These are phyloP conservation scores for Orthosia gothica DNA, from an alignment of 2,888 invertebrate genomes.

Conservation along the genomic window DNA sequence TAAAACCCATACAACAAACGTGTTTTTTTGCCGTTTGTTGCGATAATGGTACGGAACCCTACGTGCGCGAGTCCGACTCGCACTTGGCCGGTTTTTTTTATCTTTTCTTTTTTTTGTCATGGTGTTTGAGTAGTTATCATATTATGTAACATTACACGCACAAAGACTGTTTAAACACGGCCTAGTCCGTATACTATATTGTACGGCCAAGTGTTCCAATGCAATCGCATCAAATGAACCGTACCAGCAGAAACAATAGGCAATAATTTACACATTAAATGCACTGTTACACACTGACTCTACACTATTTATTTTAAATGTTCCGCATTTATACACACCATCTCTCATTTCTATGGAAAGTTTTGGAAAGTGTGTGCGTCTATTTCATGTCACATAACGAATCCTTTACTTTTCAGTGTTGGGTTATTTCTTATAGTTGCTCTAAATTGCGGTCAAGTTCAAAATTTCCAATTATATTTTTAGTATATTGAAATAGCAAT, in stretches of 20 bases:
- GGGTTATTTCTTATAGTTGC: not conserved
- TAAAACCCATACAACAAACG: no score
- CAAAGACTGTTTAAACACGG: constrained; percentile 40
- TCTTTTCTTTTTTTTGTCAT: not conserved
- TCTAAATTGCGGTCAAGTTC: not conserved
- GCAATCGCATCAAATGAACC: constrained; percentile 76
- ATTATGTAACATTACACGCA: constrained; percentile 39
- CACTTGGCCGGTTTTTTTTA: no score
- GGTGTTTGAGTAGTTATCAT: not conserved
- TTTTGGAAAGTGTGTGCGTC: not conserved
- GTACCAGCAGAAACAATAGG: constrained; percentile 79
- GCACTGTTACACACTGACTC: constrained; percentile 77
- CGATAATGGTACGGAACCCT: no score
- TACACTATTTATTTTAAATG: constrained; percentile 56
- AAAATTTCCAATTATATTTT: not conserved
- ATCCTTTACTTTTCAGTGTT: not conserved
- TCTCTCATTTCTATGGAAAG: not conserved
- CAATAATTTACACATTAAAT: constrained; percentile 79
- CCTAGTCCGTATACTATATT: constrained; percentile 4
- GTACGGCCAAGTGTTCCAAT: constrained; percentile 61
- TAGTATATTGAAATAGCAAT: not conserved
- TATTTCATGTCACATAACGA: not conserved
- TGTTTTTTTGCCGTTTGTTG: no score
- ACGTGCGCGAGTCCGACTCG: no score
- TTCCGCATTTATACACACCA: constrained; percentile 10